Percentiles rank a stretch among this genome's conserved stretches.
Evolutionary conservation across 2,113 vertebrate species (phyloP).

Genomic region (Hemibagrus wyckioides): DNA sequence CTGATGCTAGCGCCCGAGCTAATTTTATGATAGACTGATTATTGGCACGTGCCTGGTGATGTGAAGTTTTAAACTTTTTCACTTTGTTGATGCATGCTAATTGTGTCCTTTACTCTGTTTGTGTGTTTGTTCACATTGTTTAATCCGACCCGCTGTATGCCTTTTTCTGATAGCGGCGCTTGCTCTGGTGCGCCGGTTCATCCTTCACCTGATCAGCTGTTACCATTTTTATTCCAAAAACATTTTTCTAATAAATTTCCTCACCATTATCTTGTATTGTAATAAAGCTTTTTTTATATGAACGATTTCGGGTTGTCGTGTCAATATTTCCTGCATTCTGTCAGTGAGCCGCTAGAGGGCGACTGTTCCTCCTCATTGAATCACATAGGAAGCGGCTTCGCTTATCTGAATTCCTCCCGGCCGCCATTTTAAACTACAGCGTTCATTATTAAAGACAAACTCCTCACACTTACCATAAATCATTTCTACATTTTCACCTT

Average conservation of each 20-base stretch:
- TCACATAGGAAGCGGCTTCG: neutral
- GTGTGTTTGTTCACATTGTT: neutral
- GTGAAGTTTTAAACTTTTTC: neutral
- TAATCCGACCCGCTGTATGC: neutral
- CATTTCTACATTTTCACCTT: neutral
- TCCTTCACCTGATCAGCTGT: constrained; percentile 42
- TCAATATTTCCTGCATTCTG: neutral
- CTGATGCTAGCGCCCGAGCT: neutral
- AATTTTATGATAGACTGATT: neutral
- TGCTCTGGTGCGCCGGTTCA: neutral
- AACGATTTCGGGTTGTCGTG: neutral
- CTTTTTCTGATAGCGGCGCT: too few relatives aligned
- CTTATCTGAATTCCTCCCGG: neutral
- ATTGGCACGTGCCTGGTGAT: neutral
- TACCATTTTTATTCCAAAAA: constrained; percentile 65
- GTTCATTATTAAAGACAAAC: too few relatives aligned
- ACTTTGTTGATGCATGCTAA: constrained; percentile 4
- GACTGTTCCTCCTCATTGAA: neutral
- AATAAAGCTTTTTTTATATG: constrained; percentile 66
- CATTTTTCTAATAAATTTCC: constrained; percentile 68
- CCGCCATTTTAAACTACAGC: neutral
- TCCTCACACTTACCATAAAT: neutral
- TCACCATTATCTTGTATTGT: constrained; percentile 67
- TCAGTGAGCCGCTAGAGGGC: neutral
- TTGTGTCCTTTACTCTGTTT: neutral